phyloP scores from a whole-genome alignment of 2,797 vertebrate genomes.

The Leuciscus waleckii region DNA sequence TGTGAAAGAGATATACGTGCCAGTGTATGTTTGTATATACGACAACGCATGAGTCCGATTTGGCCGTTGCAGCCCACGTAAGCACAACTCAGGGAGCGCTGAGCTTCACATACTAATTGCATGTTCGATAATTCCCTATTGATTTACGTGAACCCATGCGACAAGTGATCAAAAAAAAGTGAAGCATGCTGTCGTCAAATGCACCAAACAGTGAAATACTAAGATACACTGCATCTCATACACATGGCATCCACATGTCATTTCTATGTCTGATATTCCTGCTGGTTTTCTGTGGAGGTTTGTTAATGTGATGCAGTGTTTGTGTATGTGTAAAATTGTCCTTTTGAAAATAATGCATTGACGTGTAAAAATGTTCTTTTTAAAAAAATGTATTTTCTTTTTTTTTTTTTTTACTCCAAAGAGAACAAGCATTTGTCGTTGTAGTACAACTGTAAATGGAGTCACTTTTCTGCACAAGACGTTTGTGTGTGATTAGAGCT shows the following conservation, averaged over 20 bases:
- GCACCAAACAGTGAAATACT: slow-evolving; percentile 15
- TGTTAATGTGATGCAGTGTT: slow-evolving; percentile 41
- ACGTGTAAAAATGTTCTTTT: slow-evolving; percentile 18
- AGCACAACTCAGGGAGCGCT: slow-evolving; percentile 57
- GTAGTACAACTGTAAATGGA: background rate
- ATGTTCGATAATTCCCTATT: slow-evolving; percentile 32
- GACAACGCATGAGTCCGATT: slow-evolving; percentile 10
- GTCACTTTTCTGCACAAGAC: slow-evolving; percentile 10
- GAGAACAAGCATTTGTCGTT: slow-evolving; percentile 20
- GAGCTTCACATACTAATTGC: slow-evolving; percentile 37
- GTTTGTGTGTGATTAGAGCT: slow-evolving; percentile 6
- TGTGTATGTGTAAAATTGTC: slow-evolving; percentile 32
- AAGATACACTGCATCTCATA: slow-evolving; percentile 37
- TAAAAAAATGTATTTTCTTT: background rate
- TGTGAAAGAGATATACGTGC: background rate
- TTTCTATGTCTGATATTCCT: background rate
- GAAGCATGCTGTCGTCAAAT: slow-evolving; percentile 51
- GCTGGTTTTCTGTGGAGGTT: slow-evolving; percentile 14
- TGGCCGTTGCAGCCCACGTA: slow-evolving; percentile 25
- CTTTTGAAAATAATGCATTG: background rate
- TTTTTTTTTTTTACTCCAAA: slow-evolving; percentile 44
- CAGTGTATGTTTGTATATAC: slow-evolving; percentile 10
- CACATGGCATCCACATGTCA: slow-evolving; percentile 14
- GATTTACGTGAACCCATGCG: slow-evolving; percentile 34
- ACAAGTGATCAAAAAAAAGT: slow-evolving; percentile 49